A percentile compares a stretch with the other conserved stretches of the same genome.
These are phyloP conservation scores for Tachystola acroxantha DNA, from an alignment of 2,888 invertebrate genomes.

Conservation along the genomic window DNA sequence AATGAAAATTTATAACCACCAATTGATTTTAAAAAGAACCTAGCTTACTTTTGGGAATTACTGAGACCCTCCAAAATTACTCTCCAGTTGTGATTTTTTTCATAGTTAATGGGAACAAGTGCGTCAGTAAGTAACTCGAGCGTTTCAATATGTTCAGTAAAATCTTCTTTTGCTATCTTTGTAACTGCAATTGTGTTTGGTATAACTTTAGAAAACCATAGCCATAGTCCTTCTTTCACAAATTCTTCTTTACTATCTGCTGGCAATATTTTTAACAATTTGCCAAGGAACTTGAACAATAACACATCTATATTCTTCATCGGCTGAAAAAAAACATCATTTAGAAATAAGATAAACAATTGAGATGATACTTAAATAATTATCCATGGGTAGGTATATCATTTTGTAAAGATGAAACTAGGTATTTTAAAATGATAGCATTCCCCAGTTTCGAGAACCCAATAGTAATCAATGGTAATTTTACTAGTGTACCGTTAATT, in stretches of 20 bases:
- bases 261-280: slow-evolving; percentile 42
- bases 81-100: slow-evolving; percentile 53
- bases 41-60: slow-evolving; percentile 47
- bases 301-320: slow-evolving; percentile 32
- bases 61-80: slow-evolving; percentile 50
- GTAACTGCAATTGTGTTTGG: slow-evolving; percentile 27
- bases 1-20: no score
- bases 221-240: slow-evolving; percentile 49
- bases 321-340: slow-evolving; percentile 20
- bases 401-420: no score
- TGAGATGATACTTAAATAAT: no score
- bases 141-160: slow-evolving; percentile 28
- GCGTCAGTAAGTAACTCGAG: slow-evolving; percentile 61
- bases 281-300: slow-evolving; percentile 43
- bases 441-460: no score
- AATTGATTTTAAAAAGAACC: no score
- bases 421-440: no score
- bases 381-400: no score
- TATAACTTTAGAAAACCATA: slow-evolving; percentile 70
- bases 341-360: no score
- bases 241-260: slow-evolving; percentile 43
- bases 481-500: no score
- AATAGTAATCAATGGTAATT: no score
- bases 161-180: slow-evolving; percentile 4
- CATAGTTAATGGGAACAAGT: slow-evolving; percentile 51